Evolutionary conservation across 2,888 invertebrate species (phyloP).

Genomic region (Acleris emargana): DNA sequence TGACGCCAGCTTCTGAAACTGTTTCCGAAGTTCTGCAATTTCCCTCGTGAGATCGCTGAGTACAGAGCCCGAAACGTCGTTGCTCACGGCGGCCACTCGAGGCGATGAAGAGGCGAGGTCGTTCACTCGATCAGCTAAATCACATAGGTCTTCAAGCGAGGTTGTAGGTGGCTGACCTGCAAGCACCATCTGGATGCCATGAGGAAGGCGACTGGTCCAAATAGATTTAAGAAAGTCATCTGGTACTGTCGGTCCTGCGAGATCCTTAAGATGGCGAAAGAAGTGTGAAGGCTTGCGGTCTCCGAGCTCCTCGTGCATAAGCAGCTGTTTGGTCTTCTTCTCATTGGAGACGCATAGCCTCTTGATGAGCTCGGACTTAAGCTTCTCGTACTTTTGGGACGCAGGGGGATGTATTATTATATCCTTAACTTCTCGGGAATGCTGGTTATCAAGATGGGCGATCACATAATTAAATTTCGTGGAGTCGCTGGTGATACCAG

Average conservation of each 20-base stretch:
- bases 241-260: too few relatives aligned
- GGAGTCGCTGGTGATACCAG: conserved; percentile 3
- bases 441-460: background rate
- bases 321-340: too few relatives aligned
- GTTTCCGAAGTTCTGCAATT: background rate
- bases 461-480: background rate
- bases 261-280: too few relatives aligned
- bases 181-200: background rate
- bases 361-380: conserved; percentile 25
- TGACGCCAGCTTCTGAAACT: background rate
- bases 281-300: too few relatives aligned
- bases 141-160: background rate
- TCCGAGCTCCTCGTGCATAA: too few relatives aligned
- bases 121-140: background rate
- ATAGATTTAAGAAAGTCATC: background rate
- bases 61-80: background rate
- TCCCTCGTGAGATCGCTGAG: background rate
- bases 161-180: background rate
- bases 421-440: background rate
- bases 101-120: background rate
- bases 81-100: background rate
- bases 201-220: background rate
- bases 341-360: conserved; percentile 6
- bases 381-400: background rate
- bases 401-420: background rate